A percentile compares a stretch with the other conserved stretches of the same genome.
These are phyloP conservation scores for Chloroceryle aenea DNA, from an alignment of 2,113 vertebrate species.

Conservation along the genomic window DNA sequence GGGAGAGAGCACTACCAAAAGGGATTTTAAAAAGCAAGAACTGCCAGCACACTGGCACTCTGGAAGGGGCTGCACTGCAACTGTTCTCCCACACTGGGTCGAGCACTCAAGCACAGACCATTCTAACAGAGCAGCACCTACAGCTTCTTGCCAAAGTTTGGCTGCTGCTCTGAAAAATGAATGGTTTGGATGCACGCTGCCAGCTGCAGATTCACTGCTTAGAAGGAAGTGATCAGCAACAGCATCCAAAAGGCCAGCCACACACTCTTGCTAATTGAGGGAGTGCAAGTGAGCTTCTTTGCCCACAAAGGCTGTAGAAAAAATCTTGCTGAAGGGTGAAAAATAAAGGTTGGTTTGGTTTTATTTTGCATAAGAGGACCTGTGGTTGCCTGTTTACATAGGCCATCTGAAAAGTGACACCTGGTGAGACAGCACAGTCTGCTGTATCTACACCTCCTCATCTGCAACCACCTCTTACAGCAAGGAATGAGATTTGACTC, in stretches of 20 bases:
- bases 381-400: background rate
- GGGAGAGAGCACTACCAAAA: background rate
- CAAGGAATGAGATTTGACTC: background rate
- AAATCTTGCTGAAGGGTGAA: background rate
- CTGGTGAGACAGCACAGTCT: background rate
- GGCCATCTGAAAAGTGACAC: background rate
- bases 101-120: background rate
- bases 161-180: conserved; percentile 28
- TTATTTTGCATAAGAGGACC: background rate
- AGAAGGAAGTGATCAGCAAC: conserved; percentile 3
- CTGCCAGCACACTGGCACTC: background rate
- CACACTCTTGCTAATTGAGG: background rate
- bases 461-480: background rate
- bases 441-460: background rate
- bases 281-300: background rate
- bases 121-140: background rate
- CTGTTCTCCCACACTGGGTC: background rate
- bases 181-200: background rate
- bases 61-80: background rate
- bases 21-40: background rate
- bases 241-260: background rate
- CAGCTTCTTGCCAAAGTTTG: background rate
- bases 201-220: conserved; percentile 40
- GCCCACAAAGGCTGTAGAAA: background rate
- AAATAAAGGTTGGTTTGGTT: background rate